Base-by-base conservation (phyloP, 2,888 invertebrate species). In the Agriopis aurantiaria region DNA sequence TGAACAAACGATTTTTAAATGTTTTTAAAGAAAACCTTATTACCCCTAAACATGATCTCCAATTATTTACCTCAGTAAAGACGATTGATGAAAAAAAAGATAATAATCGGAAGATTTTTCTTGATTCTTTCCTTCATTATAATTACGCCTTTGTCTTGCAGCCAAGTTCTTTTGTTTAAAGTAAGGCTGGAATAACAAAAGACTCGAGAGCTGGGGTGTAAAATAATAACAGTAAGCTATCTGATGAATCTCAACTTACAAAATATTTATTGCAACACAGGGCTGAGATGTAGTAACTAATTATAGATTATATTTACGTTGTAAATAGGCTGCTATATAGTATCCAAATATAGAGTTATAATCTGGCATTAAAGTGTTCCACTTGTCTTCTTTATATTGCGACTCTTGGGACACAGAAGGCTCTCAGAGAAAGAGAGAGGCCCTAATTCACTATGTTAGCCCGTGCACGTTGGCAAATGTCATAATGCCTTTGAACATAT, bases 61-160 rank as follows among this genome's bases (percentile, higher is more conserved):
- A 72, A 51, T 69, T 69, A 65, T 70, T 70, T 69, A 57, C 68
- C 69, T 59, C 58, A 43, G 33, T 51, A 60, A 69, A 59, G 23
- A 64, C 65, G 60, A 68, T 69, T 67, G 69, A 60, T 61, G 41
- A 66, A 69, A 83, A 84, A 85, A 85, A 82, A 79, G 82, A 85
- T 86, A 82, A 84, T 87, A 85, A 86, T 85, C 81, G 80, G 81
- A 78, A 82, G 82, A 82, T 82, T 85, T 86, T 88, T 88, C 85
- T 85, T 81, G 80, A 62, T 53, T 62, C 46, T 53, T 62, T 85
- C 85, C 84, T 88, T 88, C 82, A 81, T 79, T 87, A 85, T 92
- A 92, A 93, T 92, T 91, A 91, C 84, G 86, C 88, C 88, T 89
- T 93, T 93, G 91, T 93, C 86, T 85, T 77, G 78, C 84, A 80